A percentile compares a stretch with the other conserved stretches of the same genome.
phyloP scores from a whole-genome alignment of 2,797 vertebrate species.

The Poeciliopsis presidionis region DNA sequence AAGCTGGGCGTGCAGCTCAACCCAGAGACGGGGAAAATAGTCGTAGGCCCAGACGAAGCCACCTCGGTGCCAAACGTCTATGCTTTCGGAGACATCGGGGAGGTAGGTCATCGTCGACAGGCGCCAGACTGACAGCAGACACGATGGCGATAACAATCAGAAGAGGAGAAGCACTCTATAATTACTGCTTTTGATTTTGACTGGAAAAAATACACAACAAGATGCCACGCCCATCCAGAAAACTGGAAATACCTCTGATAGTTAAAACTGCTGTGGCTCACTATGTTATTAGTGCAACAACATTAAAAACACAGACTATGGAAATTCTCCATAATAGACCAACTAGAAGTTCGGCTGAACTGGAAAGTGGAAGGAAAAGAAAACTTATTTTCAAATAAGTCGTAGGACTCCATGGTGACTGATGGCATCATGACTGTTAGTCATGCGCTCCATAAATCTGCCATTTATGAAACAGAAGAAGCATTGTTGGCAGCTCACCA shows the following conservation, averaged over 20 bases:
- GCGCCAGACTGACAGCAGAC: background rate
- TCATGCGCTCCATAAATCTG: background rate
- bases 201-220: background rate
- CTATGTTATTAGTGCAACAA: no score
- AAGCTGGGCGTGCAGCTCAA: constrained; percentile 81
- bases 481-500: background rate
- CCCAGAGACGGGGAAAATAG: constrained; percentile 86
- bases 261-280: constrained; percentile 2
- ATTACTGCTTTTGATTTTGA: constrained; percentile 15
- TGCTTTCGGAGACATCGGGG: constrained; percentile 90
- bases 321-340: background rate
- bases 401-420: background rate
- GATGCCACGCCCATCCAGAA: background rate
- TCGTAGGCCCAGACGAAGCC: constrained; percentile 85
- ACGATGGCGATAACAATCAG: background rate
- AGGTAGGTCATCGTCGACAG: constrained; percentile 78
- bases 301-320: background rate
- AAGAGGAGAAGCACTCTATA: background rate
- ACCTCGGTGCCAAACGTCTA: constrained; percentile 91
- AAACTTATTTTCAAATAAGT: background rate
- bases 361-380: background rate
- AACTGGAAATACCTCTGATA: constrained; percentile 24
- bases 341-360: background rate
- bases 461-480: background rate
- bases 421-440: background rate